These are phyloP conservation scores for Neopipo cinnamomea DNA, from an alignment of 2,113 vertebrate genomes.

Conservation along the genomic window DNA sequence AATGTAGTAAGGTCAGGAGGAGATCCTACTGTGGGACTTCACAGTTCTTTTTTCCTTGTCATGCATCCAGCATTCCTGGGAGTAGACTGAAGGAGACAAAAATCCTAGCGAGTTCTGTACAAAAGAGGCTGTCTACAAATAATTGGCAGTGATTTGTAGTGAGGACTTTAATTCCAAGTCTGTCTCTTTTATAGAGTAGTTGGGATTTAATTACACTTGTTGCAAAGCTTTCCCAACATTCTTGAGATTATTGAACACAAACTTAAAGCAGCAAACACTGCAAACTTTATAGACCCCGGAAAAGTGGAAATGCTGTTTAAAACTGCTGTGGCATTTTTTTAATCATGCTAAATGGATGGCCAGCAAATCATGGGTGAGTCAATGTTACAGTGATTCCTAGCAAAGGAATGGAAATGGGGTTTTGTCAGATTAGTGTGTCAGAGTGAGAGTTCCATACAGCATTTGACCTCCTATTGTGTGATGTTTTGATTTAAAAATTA, in stretches of 20 bases:
- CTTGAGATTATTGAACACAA: neutral
- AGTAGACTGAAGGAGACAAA: neutral
- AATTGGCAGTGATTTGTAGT: neutral
- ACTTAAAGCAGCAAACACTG: neutral
- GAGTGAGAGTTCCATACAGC: neutral
- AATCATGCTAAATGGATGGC: neutral
- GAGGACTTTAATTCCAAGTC: neutral
- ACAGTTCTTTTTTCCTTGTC: neutral
- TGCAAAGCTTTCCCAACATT: neutral
- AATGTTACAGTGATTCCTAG: neutral
- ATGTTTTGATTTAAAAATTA: constrained; percentile 3
- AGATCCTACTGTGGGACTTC: neutral
- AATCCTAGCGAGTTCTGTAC: neutral
- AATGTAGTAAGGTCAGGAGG: neutral
- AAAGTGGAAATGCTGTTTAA: neutral
- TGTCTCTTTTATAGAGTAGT: neutral
- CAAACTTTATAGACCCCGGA: neutral
- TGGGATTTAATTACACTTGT: constrained; percentile 13
- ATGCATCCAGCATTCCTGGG: neutral
- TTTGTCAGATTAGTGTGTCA: neutral
- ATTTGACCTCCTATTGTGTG: neutral
- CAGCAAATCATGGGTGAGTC: neutral
- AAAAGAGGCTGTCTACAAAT: neutral
- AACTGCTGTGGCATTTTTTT: neutral
- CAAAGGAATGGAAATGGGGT: neutral